These are phyloP conservation scores for Macroglossus sobrinus DNA, from an alignment of 2,113 vertebrate genomes.

Conservation along the genomic window DNA sequence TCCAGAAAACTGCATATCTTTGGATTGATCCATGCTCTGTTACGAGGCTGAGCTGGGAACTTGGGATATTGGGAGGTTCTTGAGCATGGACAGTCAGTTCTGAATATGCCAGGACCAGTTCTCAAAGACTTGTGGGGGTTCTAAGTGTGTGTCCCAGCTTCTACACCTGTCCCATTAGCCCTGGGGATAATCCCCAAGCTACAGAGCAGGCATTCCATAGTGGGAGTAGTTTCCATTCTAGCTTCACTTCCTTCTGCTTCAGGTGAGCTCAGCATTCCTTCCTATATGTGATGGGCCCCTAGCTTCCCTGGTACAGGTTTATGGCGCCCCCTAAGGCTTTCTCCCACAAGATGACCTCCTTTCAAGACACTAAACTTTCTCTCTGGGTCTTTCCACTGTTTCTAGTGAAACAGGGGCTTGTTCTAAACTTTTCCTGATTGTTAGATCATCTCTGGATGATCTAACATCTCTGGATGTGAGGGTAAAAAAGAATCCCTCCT, in stretches of 20 bases:
- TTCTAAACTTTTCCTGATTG: background rate
- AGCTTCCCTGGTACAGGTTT: background rate
- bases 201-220: background rate
- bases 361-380: background rate
- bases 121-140: background rate
- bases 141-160: fast-evolving
- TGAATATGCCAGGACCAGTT: background rate
- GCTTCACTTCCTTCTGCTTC: background rate
- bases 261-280: background rate
- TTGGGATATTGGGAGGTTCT: background rate
- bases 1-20: background rate
- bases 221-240: background rate
- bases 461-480: background rate
- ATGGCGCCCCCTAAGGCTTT: background rate
- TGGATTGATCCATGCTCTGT: background rate
- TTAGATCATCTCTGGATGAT: background rate
- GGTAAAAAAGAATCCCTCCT: background rate
- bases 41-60: slow-evolving; percentile 19
- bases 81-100: background rate
- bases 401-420: background rate
- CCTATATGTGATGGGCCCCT: background rate
- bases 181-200: background rate
- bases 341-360: background rate
- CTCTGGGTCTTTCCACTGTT: background rate
- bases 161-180: background rate